These are phyloP conservation scores for Agrochola lota DNA, from an alignment of 2,888 invertebrate genomes.

Conservation along the genomic window DNA sequence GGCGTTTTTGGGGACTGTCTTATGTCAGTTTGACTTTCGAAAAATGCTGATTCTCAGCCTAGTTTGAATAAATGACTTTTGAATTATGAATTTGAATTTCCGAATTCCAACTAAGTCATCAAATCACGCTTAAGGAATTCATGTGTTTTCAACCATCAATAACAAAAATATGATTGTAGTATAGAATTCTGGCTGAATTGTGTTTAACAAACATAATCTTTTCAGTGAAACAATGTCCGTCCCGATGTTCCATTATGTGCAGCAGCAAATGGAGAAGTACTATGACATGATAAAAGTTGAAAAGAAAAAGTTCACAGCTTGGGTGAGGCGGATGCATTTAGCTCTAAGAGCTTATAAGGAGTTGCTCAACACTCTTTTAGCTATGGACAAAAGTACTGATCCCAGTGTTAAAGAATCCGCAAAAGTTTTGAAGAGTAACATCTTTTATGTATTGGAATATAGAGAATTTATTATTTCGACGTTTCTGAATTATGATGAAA, in stretches of 20 bases:
- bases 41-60: no score
- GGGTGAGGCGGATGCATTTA: conserved; percentile 96
- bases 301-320: conserved; percentile 95
- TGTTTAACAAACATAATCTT: conserved; percentile 60
- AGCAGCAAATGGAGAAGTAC: conserved; percentile 96
- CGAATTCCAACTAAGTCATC: no score
- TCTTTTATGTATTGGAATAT: conserved; percentile 98
- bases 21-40: no score
- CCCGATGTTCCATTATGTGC: conserved; percentile 97
- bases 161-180: background rate
- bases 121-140: background rate
- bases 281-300: conserved; percentile 96
- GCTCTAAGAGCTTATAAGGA: conserved; percentile 95
- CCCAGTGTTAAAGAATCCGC: conserved; percentile 94
- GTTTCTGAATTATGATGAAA: conserved; percentile 95
- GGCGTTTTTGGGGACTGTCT: no score
- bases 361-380: conserved; percentile 94
- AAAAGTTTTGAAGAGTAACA: conserved; percentile 96
- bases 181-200: background rate
- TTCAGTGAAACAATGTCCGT: conserved; percentile 97
- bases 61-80: no score
- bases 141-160: background rate
- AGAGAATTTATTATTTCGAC: conserved; percentile 96
- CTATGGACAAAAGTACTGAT: conserved; percentile 95
- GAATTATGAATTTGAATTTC: no score